phyloP scores from a whole-genome alignment of 2,888 invertebrate species.

The Meandrusa payeni region DNA sequence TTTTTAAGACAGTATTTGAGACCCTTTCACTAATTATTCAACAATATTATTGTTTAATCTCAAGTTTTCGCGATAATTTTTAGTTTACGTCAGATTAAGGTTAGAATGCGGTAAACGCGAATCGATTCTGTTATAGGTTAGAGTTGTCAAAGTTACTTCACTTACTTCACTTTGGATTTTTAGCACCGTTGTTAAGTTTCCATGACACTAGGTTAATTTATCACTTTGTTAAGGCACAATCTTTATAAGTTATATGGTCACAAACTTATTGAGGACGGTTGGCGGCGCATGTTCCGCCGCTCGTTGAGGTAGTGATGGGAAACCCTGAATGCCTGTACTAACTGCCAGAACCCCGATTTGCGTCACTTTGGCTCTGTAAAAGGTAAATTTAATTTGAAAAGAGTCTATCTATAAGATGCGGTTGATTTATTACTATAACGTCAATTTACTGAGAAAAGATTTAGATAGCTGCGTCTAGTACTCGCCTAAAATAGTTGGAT shows the following conservation, averaged over 20 bases:
- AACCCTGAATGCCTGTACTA: slow-evolving; percentile 6
- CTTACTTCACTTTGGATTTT: slow-evolving; percentile 8
- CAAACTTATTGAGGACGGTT: slow-evolving; percentile 32
- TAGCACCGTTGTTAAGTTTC: slow-evolving; percentile 21
- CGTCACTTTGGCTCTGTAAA: neutral
- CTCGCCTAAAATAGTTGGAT: too few species aligned
- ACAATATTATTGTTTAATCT: neutral
- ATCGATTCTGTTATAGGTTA: slow-evolving; percentile 22
- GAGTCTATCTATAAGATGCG: too few species aligned
- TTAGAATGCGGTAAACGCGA: slow-evolving; percentile 22
- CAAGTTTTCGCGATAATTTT: neutral
- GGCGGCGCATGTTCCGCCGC: slow-evolving; percentile 28
- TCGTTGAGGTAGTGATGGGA: slow-evolving; percentile 28
- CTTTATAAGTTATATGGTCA: slow-evolving; percentile 33
- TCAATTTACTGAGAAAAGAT: too few species aligned
- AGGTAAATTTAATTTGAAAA: too few species aligned
- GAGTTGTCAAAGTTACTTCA: slow-evolving; percentile 8
- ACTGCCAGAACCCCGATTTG: slow-evolving; percentile 5
- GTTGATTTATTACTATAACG: too few species aligned
- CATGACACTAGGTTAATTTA: slow-evolving; percentile 26
- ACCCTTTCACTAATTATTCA: neutral
- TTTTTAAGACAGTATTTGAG: neutral
- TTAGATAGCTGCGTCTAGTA: too few species aligned
- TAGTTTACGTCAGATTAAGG: slow-evolving; percentile 20
- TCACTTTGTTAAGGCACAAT: slow-evolving; percentile 43